A percentile compares a stretch with the other conserved stretches of the same genome.
Evolutionary conservation across 2,888 invertebrate genomes (phyloP).

Genomic region (Drosophila paramelanica): DNA sequence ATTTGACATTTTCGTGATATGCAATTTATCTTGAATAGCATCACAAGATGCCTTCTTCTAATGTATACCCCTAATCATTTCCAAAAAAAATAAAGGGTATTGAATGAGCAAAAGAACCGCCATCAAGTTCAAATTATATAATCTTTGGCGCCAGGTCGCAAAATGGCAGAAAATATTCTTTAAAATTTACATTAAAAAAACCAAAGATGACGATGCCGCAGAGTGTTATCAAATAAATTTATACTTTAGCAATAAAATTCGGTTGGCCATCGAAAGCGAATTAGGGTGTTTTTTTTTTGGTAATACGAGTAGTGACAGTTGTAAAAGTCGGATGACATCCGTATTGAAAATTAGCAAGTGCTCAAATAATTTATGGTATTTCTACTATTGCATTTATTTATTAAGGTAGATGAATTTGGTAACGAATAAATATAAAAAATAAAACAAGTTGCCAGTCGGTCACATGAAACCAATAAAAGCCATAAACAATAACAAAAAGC

Average conservation of each 20-base stretch:
- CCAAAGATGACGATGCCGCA: conserved; percentile 7
- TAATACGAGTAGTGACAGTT: conserved; percentile 15
- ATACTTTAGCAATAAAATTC: conserved; percentile 26
- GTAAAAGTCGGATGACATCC: conserved; percentile 47
- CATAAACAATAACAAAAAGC: conserved; percentile 44
- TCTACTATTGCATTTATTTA: conserved; percentile 54
- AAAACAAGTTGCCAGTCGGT: conserved; percentile 49
- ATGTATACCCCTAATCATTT: too few relatives aligned
- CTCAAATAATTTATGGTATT: conserved; percentile 41
- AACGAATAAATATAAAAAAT: conserved; percentile 18
- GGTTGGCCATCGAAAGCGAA: conserved; percentile 18
- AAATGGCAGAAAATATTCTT: conserved; percentile 50
- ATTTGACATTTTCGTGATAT: too few relatives aligned
- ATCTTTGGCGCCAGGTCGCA: conserved; percentile 45
- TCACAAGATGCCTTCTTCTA: too few relatives aligned
- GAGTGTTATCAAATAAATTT: conserved; percentile 10
- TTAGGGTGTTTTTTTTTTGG: conserved; percentile 21
- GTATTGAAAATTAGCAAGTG: conserved; percentile 68
- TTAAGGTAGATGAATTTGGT: conserved; percentile 44
- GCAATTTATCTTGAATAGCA: too few relatives aligned
- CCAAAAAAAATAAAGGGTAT: background rate
- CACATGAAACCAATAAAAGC: conserved; percentile 64
- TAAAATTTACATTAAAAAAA: conserved; percentile 29
- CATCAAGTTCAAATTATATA: conserved; percentile 45
- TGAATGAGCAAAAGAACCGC: conserved; percentile 20